phyloP scores from a whole-genome alignment of 1,140 invertebrate species.

The Cotesia chilonis region DNA sequence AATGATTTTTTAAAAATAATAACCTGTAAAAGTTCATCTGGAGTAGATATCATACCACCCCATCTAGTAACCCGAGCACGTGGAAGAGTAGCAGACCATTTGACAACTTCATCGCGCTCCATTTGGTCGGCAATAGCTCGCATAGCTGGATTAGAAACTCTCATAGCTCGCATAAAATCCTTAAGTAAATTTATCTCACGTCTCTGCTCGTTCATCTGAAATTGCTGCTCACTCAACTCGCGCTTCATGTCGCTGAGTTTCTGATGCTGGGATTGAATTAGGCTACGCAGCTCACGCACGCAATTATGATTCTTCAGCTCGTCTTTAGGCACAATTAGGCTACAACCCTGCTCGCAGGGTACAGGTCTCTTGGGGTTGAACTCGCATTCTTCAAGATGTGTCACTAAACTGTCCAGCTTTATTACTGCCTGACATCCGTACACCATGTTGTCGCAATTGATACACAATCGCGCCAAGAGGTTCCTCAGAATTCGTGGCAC shows the following conservation, averaged over 20 bases:
- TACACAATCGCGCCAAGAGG: constrained; percentile 85
- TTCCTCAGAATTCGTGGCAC: constrained; percentile 93
- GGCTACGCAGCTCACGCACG: constrained; percentile 82
- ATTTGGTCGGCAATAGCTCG: constrained; percentile 89
- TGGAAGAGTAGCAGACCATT: constrained; percentile 87
- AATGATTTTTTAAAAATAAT: neutral
- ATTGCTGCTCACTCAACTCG: constrained; percentile 84
- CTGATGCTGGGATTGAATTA: constrained; percentile 87
- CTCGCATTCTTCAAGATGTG: constrained; percentile 91
- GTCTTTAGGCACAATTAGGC: constrained; percentile 92
- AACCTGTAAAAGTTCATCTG: constrained; percentile 91
- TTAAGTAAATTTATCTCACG: constrained; percentile 87
- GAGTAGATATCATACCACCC: constrained; percentile 98
- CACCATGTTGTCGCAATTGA: constrained; percentile 88
- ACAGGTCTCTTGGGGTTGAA: constrained; percentile 94
- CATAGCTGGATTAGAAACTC: constrained; percentile 88
- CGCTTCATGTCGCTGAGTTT: constrained; percentile 86
- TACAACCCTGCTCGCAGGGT: constrained; percentile 91
- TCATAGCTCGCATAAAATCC: constrained; percentile 92
- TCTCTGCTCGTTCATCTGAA: constrained; percentile 88
- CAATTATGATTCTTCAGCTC: constrained; percentile 95
- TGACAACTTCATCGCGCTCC: constrained; percentile 91
- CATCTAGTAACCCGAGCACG: constrained; percentile 90
- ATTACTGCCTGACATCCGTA: constrained; percentile 87
- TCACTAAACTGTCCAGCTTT: constrained; percentile 83